Percentiles rank a stretch among this genome's conserved stretches.
Conservation (phyloP, 2,888 invertebrate species). For the Xylophagus ater region DNA sequence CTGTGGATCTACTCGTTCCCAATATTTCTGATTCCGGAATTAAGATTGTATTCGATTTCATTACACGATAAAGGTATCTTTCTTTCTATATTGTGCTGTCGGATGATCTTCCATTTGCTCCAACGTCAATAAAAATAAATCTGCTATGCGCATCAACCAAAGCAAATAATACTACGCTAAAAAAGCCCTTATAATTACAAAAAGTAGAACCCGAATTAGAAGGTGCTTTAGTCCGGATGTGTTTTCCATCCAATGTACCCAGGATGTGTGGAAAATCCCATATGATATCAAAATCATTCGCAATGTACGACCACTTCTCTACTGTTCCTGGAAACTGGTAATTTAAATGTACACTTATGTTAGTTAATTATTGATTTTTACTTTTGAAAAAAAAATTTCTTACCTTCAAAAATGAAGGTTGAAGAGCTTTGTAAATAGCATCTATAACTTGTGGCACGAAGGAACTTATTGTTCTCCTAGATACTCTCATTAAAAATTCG, state of each 20-base stretch:
- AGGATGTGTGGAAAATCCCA: constrained; percentile 7
- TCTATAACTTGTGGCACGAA: too few relatives aligned
- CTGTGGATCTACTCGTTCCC: background rate
- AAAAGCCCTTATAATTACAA: constrained; percentile 24
- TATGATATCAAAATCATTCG: constrained; percentile 1
- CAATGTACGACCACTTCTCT: too few relatives aligned
- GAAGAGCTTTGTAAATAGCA: too few relatives aligned
- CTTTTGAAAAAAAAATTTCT: too few relatives aligned
- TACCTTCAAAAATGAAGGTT: too few relatives aligned
- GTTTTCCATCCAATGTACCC: constrained; percentile 27
- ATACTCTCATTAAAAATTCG: too few relatives aligned
- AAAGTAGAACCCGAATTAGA: constrained; percentile 21
- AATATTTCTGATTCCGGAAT: background rate
- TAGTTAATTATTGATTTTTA: too few relatives aligned
- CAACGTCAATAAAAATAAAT: constrained; percentile 7
- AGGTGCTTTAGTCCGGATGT: constrained; percentile 24
- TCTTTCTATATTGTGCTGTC: constrained; percentile 5
- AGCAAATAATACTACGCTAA: constrained; percentile 4
- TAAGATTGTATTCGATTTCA: background rate
- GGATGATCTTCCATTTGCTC: constrained; percentile 4
- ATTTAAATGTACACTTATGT: too few relatives aligned
- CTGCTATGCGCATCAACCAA: constrained; percentile 2
- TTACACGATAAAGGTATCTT: background rate
- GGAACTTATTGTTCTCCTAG: too few relatives aligned
- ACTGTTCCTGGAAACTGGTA: too few relatives aligned